Evolutionary conservation across 1,140 invertebrate species (phyloP).

Genomic region (Solen grandis): DNA sequence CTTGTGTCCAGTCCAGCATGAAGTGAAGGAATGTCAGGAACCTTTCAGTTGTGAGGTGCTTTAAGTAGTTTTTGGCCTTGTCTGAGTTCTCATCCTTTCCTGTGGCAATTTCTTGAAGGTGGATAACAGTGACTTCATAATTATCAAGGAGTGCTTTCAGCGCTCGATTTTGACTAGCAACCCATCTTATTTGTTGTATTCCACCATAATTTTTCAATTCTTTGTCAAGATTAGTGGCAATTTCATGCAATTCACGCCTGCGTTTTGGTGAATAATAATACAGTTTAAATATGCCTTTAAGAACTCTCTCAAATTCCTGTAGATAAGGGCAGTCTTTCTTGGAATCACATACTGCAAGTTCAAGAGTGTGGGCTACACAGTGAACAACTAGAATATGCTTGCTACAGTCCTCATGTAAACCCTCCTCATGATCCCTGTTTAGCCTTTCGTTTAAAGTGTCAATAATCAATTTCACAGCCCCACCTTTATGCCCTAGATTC

Average conservation of each 20-base stretch:
- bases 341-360: conserved; percentile 26
- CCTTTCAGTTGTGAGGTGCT: background rate
- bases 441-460: too few relatives aligned
- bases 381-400: too few relatives aligned
- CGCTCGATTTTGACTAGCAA: conserved; percentile 35
- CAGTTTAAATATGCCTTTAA: too few relatives aligned
- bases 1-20: conserved; percentile 22
- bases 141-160: conserved; percentile 32
- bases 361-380: too few relatives aligned
- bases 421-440: too few relatives aligned
- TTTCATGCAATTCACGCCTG: too few relatives aligned
- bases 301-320: conserved; percentile 16
- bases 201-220: background rate
- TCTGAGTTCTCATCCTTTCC: background rate
- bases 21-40: conserved; percentile 31
- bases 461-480: too few relatives aligned
- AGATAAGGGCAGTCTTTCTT: conserved; percentile 19
- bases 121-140: conserved; percentile 26
- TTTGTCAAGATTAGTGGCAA: conserved; percentile 11
- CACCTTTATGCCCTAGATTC: too few relatives aligned
- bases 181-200: conserved; percentile 33
- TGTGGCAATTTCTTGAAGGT: conserved; percentile 15
- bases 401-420: too few relatives aligned
- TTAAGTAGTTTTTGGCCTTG: conserved; percentile 2
- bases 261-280: too few relatives aligned